A percentile compares a stretch with the other conserved stretches of the same genome.
These are phyloP conservation scores for Eufriesea mexicana DNA, from an alignment of 1,140 invertebrate genomes.

Conservation along the genomic window DNA sequence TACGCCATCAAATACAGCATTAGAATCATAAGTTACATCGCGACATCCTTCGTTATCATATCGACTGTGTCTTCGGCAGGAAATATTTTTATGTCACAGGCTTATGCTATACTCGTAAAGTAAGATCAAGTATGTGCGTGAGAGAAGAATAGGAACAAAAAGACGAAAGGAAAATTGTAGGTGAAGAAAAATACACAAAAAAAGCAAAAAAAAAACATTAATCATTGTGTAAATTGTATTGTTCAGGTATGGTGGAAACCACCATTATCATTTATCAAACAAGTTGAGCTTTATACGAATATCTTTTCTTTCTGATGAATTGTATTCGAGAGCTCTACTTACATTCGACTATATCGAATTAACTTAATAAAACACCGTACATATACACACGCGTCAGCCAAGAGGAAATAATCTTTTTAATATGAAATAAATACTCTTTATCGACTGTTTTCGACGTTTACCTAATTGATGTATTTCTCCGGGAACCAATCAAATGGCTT, in stretches of 20 bases:
- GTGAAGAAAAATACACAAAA: not conserved
- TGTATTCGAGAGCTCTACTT: not conserved
- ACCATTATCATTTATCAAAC: not conserved
- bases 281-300: not conserved
- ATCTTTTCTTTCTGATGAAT: not conserved
- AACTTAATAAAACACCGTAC: not conserved
- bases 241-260: not conserved
- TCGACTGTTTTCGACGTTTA: constrained; percentile 12
- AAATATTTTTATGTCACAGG: constrained; percentile 41
- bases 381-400: not conserved
- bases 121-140: constrained; percentile 37
- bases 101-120: constrained; percentile 43
- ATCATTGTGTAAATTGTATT: constrained; percentile 10
- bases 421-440: constrained; percentile 1
- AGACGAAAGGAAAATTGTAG: constrained; percentile 4
- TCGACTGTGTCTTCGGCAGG: constrained; percentile 28
- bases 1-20: constrained; percentile 56
- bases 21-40: constrained; percentile 62
- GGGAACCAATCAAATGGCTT: constrained; percentile 28
- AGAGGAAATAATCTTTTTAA: constrained; percentile 8
- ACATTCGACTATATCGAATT: not conserved
- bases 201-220: not conserved
- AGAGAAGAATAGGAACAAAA: not conserved
- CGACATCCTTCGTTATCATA: constrained; percentile 25
- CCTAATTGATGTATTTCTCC: constrained; percentile 31